phyloP scores from a whole-genome alignment of 2,888 invertebrate genomes.

The Ephialtes manifestator region DNA sequence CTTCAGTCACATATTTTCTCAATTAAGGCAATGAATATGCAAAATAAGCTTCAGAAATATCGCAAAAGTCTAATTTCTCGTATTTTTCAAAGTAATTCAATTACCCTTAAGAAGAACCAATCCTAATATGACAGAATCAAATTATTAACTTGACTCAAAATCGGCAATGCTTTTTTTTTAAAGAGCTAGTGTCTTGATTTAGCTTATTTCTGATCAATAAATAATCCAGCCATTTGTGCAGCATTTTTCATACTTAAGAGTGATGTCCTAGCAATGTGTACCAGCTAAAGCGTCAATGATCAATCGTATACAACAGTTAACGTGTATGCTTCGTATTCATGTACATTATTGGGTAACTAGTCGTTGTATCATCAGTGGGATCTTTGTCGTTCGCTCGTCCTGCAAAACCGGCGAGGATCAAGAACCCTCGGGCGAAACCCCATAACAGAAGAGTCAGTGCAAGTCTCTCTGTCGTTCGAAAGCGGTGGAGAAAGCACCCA shows the following conservation, averaged over 20 bases:
- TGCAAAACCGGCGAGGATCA: constrained; percentile 15
- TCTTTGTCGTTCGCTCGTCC: neutral
- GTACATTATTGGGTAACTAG: constrained; percentile 16
- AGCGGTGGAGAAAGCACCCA: neutral
- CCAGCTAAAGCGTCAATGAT: neutral
- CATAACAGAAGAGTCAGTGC: constrained; percentile 7
- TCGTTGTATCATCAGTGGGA: neutral
- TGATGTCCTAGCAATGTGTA: neutral
- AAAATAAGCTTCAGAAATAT: neutral
- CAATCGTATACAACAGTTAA: constrained; percentile 13
- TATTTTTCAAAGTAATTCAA: no score
- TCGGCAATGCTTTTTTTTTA: neutral
- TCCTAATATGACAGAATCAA: no score
- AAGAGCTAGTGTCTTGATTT: neutral
- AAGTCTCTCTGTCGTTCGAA: constrained; percentile 3
- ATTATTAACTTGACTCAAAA: no score
- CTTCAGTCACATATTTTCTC: neutral
- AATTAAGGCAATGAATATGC: neutral
- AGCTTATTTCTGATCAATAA: neutral
- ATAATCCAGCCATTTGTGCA: neutral
- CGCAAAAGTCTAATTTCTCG: no score
- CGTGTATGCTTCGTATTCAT: neutral
- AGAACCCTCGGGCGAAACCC: neutral
- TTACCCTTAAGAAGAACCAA: no score
- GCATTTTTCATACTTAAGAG: neutral